Base-by-base conservation (phyloP, 2,113 vertebrate species). In the Poecile atricapillus region DNA sequence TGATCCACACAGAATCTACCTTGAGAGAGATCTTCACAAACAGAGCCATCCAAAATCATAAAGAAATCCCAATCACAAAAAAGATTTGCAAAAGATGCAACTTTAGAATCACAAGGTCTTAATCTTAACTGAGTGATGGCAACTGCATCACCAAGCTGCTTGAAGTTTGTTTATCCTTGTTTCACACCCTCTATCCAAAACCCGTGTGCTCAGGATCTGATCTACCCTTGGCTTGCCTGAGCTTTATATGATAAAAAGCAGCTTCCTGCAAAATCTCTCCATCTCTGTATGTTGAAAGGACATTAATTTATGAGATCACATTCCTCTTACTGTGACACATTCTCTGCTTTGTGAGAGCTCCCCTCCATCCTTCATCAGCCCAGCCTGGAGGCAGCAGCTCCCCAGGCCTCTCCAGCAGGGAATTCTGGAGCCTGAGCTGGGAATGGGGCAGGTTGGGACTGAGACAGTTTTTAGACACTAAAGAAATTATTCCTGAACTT, bases 351-450 rank as follows among this genome's bases (percentile, higher is more conserved):
- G 74, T 44, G 88, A 58, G 79, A 52, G 55, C 55, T 73, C 71
- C 12, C 7, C 31, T 52, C 5, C 23, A 3, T 7, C 4, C 53
- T 21, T 44, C 4, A 0, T 15, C 5, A 6, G 3, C 37, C 24
- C 55, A 53, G 14, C 39, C 63, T 23, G 28, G 18, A 27, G 56
- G 9, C 30, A 9, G 23, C 15, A 44, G 3, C 35, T 44, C 28
- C 24, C 27, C 24, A 67, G 75, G 16, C 17, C 43, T 52, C 31
- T 39, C 39, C 8, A 39, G 46, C 28, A 37, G 63, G 5, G 31
- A 68, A 27, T 33, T n/a, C 64, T 49, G 64, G 73, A 87, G 83
- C 52, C 63, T 49, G 64, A 75, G 41, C 71, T 39, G 56, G 27
- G 14, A 43, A 60, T 17, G 11, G 10, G 59, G 31, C 24, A 53